Percentiles rank a stretch among this genome's conserved stretches.
These are phyloP conservation scores for Pachyramphus minor DNA, from an alignment of 2,113 vertebrate genomes.

Conservation along the genomic window DNA sequence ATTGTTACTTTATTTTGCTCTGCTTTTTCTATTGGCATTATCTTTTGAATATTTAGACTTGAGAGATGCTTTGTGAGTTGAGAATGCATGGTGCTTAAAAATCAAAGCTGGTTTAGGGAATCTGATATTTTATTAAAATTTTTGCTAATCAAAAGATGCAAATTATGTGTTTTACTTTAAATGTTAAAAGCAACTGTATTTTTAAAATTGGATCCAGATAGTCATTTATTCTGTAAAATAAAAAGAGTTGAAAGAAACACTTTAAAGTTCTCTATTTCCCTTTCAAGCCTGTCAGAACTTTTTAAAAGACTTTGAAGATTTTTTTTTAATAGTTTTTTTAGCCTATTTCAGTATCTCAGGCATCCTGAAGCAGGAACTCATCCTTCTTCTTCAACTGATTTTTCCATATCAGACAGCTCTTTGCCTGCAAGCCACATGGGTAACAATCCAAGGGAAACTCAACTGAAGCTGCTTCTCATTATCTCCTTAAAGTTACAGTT, in stretches of 20 bases:
- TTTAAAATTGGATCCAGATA: conserved; percentile 32
- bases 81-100: not conserved
- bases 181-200: not conserved
- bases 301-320: conserved; percentile 51
- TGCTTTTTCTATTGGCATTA: not conserved
- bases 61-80: not conserved
- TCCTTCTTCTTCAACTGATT: conserved; percentile 39
- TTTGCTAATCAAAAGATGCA: not conserved
- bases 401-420: conserved; percentile 40
- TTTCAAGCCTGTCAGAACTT: conserved; percentile 45
- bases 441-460: not conserved
- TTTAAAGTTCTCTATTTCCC: conserved; percentile 44
- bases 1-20: not conserved
- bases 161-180: not conserved
- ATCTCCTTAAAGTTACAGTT: not conserved
- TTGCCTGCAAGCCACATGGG: conserved; percentile 53
- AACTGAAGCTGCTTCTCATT: conserved; percentile 51
- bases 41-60: not conserved
- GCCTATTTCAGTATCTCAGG: conserved; percentile 7
- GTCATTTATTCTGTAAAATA: conserved; percentile 13
- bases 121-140: not conserved
- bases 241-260: conserved; percentile 16
- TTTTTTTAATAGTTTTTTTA: not conserved
- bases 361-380: conserved; percentile 50
- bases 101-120: not conserved